Conservation (phyloP, 1,140 invertebrate genomes). For the Tetramorium simillimum region DNA sequence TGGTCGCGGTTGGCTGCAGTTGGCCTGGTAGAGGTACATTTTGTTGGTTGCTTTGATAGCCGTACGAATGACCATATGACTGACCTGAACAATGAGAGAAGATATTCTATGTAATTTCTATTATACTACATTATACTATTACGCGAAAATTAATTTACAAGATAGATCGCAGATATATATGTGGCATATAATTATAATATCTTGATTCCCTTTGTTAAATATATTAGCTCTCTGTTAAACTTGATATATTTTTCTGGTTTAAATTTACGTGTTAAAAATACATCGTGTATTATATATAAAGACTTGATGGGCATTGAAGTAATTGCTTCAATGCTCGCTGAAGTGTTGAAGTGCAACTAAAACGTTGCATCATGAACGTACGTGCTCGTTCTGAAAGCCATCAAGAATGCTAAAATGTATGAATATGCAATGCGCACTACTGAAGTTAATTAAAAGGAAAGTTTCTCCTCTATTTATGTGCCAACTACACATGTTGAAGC, state of each 20-base stretch:
- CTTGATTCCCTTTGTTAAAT: not conserved
- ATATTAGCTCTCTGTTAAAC: not conserved
- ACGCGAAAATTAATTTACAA: not conserved
- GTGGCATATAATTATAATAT: not conserved
- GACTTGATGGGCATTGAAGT: too few relatives aligned
- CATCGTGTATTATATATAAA: not conserved
- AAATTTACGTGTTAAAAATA: not conserved
- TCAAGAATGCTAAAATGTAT: conserved; percentile 20
- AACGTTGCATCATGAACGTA: conserved; percentile 9
- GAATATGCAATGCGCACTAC: conserved; percentile 31
- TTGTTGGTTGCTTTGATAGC: conserved; percentile 80
- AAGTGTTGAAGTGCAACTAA: not conserved
- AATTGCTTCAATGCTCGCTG: not conserved
- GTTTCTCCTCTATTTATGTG: conserved; percentile 19
- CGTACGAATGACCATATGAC: conserved; percentile 77
- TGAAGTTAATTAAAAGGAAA: conserved; percentile 51
- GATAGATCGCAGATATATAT: not conserved
- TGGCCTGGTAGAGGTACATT: conserved; percentile 81
- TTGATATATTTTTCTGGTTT: not conserved
- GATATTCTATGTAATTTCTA: not conserved
- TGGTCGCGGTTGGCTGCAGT: conserved; percentile 77
- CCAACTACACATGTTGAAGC: not conserved
- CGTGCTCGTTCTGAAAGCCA: not conserved
- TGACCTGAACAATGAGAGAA: conserved; percentile 73
- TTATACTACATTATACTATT: not conserved